These are phyloP conservation scores for Empis livida DNA, from an alignment of 2,888 invertebrate genomes.

Conservation along the genomic window DNA sequence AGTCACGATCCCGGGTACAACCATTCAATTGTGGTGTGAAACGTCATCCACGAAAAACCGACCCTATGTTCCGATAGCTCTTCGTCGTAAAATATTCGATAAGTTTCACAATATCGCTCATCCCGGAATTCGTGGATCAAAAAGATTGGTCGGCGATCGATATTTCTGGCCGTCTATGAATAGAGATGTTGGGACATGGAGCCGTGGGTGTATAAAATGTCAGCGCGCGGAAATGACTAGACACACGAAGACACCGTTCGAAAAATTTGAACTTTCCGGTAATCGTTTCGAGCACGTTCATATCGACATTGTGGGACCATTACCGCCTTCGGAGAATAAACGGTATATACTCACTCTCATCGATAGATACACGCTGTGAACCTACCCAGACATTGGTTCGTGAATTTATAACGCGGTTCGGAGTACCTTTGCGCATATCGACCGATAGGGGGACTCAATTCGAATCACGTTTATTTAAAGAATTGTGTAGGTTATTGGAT, in stretches of 20 bases:
- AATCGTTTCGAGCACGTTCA: slow-evolving; percentile 22
- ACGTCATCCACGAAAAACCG: background rate
- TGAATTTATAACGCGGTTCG: background rate
- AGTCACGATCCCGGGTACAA: background rate
- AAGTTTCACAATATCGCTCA: background rate
- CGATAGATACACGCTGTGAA: background rate
- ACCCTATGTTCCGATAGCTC: background rate
- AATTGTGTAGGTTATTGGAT: background rate
- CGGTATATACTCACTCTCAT: too few relatives aligned
- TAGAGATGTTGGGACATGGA: background rate
- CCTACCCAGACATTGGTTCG: background rate
- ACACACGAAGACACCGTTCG: background rate
- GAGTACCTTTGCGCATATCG: background rate
- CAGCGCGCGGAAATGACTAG: background rate
- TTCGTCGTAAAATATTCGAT: background rate
- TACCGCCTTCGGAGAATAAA: slow-evolving; percentile 16
- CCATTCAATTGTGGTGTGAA: background rate
- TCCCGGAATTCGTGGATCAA: background rate
- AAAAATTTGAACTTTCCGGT: too few relatives aligned
- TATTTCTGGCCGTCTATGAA: background rate
- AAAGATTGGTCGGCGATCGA: background rate
- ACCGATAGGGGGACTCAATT: slow-evolving; percentile 3
- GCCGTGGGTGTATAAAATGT: background rate
- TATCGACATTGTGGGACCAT: slow-evolving; percentile 24
- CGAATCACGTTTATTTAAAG: slow-evolving; percentile 1